Percentiles rank a stretch among this genome's conserved stretches.
These are phyloP conservation scores for Amphiprion ocellaris DNA, from an alignment of 2,113 vertebrate genomes.

Conservation along the genomic window DNA sequence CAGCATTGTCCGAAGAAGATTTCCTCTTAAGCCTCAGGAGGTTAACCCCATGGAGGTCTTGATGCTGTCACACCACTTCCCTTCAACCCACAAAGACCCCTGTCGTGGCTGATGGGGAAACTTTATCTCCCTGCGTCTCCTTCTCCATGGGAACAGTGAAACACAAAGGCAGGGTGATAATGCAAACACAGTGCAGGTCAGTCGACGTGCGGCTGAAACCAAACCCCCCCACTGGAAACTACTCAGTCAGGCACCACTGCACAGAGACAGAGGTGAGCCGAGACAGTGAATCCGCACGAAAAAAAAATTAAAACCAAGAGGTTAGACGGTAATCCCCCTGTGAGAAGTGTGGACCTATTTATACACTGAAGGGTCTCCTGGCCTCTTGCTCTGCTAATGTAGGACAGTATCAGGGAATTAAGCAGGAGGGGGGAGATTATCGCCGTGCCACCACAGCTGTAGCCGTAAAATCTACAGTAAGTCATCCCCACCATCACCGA, in stretches of 20 bases:
- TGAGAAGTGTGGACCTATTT: constrained; percentile 71
- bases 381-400: constrained; percentile 80
- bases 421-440: constrained; percentile 68
- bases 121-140: constrained; percentile 41
- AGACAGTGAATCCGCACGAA: constrained; percentile 22
- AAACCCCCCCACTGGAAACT: constrained; percentile 44
- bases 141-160: constrained; percentile 67
- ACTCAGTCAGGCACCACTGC: constrained; percentile 38
- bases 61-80: constrained; percentile 32
- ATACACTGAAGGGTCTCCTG: constrained; percentile 72
- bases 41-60: constrained; percentile 22
- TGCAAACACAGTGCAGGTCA: constrained; percentile 56
- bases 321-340: constrained; percentile 61
- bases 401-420: constrained; percentile 84
- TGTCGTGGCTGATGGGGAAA: constrained; percentile 40
- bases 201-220: constrained; percentile 51
- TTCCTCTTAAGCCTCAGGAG: constrained; percentile 17
- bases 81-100: constrained; percentile 36
- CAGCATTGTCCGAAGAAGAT: constrained; percentile 13
- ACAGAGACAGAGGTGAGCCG: constrained; percentile 21
- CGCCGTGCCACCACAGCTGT: constrained; percentile 70
- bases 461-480: constrained; percentile 72
- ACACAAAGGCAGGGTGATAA: constrained; percentile 45
- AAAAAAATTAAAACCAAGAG: constrained; percentile 54
- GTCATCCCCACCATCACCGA: constrained; percentile 25